Percentiles rank a stretch among this genome's conserved stretches.
Evolutionary conservation across 2,888 invertebrate species (phyloP).

Genomic region (Stenodera caucasica): DNA sequence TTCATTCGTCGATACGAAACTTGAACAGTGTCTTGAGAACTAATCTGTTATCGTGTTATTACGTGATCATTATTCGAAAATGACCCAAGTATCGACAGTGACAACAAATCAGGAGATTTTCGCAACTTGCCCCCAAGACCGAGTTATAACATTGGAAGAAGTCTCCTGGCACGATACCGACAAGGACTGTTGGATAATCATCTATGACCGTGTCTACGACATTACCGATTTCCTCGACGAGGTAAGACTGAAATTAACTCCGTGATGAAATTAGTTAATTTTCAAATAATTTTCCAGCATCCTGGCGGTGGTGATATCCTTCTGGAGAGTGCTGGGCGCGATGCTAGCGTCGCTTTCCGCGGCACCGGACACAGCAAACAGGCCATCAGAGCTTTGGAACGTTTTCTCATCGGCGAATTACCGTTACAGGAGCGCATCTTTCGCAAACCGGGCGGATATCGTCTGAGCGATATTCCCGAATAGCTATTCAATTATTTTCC

Average conservation of each 20-base stretch:
- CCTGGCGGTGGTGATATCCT: conserved; percentile 83
- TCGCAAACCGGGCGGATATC: conserved; percentile 64
- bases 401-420: conserved; percentile 76
- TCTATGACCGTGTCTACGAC: conserved; percentile 85
- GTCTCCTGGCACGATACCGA: conserved; percentile 73
- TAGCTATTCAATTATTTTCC: too few relatives aligned
- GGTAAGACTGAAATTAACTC: conserved; percentile 56
- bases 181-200: conserved; percentile 82
- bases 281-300: conserved; percentile 61
- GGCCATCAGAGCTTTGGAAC: conserved; percentile 66
- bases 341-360: conserved; percentile 80
- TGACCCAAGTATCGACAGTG: neutral
- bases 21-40: neutral
- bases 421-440: conserved; percentile 75
- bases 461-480: conserved; percentile 62
- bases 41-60: too few relatives aligned
- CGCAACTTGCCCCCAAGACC: conserved; percentile 41
- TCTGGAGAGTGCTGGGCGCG: conserved; percentile 81
- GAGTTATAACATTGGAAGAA: conserved; percentile 69
- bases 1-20: neutral
- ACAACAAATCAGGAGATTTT: neutral
- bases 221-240: conserved; percentile 73
- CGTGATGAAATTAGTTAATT: conserved; percentile 13
- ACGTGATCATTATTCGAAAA: too few relatives aligned
- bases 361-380: conserved; percentile 75